Evolutionary conservation across 2,888 invertebrate genomes (phyloP).

Genomic region (Scaptomyza tumidula): DNA sequence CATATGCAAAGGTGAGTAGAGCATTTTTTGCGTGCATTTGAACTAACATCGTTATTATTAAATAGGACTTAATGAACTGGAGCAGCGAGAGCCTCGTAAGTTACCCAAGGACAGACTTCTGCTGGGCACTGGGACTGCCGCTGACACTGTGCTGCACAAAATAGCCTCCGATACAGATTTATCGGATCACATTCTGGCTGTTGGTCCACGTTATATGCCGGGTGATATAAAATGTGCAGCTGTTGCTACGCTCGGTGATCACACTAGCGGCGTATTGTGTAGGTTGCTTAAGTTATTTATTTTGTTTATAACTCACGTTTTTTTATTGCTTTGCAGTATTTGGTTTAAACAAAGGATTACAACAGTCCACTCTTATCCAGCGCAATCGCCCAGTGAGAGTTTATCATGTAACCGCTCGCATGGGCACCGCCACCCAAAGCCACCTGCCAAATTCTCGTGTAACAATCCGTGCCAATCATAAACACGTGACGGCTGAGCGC

Average conservation of each 20-base stretch:
- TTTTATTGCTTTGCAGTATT: slow-evolving; percentile 85
- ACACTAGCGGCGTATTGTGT: slow-evolving; percentile 91
- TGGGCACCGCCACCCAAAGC: slow-evolving; percentile 91
- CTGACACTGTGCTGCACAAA: slow-evolving; percentile 86
- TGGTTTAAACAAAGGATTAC: slow-evolving; percentile 89
- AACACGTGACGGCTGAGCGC: slow-evolving; percentile 88
- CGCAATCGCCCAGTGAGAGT: slow-evolving; percentile 88
- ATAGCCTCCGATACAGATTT: slow-evolving; percentile 86
- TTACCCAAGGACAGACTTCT: slow-evolving; percentile 85
- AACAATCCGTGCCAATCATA: slow-evolving; percentile 88
- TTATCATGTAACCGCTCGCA: slow-evolving; percentile 90
- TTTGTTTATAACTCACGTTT: too few species aligned
- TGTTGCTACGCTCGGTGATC: slow-evolving; percentile 87
- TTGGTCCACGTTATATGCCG: slow-evolving; percentile 90
- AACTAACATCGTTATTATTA: background rate
- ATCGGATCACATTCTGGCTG: slow-evolving; percentile 90
- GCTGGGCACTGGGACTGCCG: slow-evolving; percentile 88
- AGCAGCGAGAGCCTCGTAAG: slow-evolving; percentile 86
- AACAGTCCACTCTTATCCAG: slow-evolving; percentile 86
- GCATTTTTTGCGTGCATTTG: slow-evolving; percentile 29
- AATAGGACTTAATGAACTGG: slow-evolving; percentile 90
- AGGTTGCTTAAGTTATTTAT: slow-evolving; percentile 75
- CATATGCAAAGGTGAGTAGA: slow-evolving; percentile 88
- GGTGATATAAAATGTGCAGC: slow-evolving; percentile 88
- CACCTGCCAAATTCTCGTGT: slow-evolving; percentile 90